A percentile compares a stretch with the other conserved stretches of the same genome.
These are phyloP conservation scores for Bucorvus abyssinicus DNA, from an alignment of 2,797 vertebrate species.

Conservation along the genomic window DNA sequence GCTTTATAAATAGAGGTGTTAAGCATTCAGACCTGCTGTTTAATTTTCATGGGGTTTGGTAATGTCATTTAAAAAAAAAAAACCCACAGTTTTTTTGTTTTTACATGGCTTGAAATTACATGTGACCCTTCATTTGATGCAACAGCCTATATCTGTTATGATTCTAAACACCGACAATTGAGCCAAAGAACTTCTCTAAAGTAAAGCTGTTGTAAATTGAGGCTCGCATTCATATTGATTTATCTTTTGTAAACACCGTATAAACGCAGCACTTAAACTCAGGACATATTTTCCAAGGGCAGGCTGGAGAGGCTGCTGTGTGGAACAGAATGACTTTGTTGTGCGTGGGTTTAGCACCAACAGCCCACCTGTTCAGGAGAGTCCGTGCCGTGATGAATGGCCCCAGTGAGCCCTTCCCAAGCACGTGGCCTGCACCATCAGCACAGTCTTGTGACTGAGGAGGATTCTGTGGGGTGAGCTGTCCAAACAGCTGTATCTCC, in stretches of 20 bases:
- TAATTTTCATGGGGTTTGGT: neutral
- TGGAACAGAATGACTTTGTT: conserved; percentile 27
- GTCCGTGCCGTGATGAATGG: conserved; percentile 10
- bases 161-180: neutral
- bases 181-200: conserved; percentile 20
- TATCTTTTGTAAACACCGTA: conserved; percentile 7
- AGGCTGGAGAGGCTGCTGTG: neutral
- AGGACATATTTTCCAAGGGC: neutral
- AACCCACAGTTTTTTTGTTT: neutral
- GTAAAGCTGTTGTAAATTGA: conserved; percentile 30
- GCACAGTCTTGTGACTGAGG: conserved; percentile 1
- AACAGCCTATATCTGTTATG: neutral
- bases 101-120: neutral
- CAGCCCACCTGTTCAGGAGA: conserved; percentile 70
- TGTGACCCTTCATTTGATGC: conserved; percentile 20
- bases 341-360: conserved; percentile 1
- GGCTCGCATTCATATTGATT: neutral
- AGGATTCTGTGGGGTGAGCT: neutral
- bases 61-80: neutral
- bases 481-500: conserved; percentile 13
- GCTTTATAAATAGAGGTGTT: neutral
- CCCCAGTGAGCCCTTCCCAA: neutral
- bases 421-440: neutral
- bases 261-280: neutral
- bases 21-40: neutral